Evolutionary conservation across 2,888 invertebrate species (phyloP).

Genomic region (Trichopria drosophilae): DNA sequence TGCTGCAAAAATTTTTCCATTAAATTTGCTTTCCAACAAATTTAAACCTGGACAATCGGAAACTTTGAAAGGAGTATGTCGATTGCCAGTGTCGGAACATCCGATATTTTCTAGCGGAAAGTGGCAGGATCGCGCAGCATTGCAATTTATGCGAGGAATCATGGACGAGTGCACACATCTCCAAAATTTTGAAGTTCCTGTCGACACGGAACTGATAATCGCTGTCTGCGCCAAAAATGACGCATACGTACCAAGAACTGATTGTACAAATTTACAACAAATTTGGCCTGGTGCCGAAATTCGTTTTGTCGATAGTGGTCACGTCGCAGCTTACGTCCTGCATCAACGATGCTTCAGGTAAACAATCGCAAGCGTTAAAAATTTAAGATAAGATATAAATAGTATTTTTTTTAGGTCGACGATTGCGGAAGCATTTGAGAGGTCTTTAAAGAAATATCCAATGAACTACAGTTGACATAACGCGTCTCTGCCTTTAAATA

Average conservation of each 20-base stretch:
- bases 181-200: conserved; percentile 85
- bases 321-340: conserved; percentile 85
- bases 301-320: conserved; percentile 84
- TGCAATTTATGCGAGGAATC: conserved; percentile 94
- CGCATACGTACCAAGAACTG: conserved; percentile 87
- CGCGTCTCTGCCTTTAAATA: too few relatives aligned
- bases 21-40: conserved; percentile 49
- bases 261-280: conserved; percentile 78
- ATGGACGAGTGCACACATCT: conserved; percentile 99
- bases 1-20: conserved; percentile 51
- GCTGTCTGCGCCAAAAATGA: conserved; percentile 88
- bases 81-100: conserved; percentile 51
- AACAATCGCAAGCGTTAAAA: neutral
- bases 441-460: conserved; percentile 63
- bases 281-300: conserved; percentile 94
- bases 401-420: conserved; percentile 65
- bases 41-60: conserved; percentile 48
- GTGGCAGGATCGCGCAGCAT: conserved; percentile 76
- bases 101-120: conserved; percentile 56
- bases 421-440: conserved; percentile 76
- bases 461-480: conserved; percentile 40
- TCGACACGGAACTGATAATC: conserved; percentile 87
- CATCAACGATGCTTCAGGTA: conserved; percentile 88
- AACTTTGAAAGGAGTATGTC: conserved; percentile 50
- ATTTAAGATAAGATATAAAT: conserved; percentile 14